Conservation (phyloP, 2,113 vertebrate species). For the Thalassarche chlororhynchos region DNA sequence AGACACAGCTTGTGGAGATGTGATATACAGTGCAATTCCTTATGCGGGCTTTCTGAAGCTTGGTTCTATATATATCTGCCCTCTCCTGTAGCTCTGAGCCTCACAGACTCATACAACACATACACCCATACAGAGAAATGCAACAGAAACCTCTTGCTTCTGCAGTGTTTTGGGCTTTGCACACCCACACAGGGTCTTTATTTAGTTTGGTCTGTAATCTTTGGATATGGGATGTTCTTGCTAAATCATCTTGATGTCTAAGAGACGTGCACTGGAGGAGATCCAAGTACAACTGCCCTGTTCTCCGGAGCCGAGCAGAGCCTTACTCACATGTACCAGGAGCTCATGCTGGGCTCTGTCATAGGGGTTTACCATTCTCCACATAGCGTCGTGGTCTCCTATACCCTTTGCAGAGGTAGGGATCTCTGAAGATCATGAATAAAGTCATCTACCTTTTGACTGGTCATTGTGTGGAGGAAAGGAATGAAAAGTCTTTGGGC, state of each 20-base stretch:
- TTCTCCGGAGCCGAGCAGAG: background rate
- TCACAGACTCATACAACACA: background rate
- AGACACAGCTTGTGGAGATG: background rate
- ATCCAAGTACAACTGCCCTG: background rate
- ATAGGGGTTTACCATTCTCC: background rate
- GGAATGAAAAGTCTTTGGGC: background rate
- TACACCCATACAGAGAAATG: background rate
- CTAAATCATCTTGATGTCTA: background rate
- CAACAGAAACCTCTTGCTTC: background rate
- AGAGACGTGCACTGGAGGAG: background rate
- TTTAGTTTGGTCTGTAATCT: slow-evolving; percentile 22
- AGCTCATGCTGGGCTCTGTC: background rate
- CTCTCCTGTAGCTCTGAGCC: background rate
- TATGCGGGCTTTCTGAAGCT: background rate
- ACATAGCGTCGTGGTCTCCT: background rate
- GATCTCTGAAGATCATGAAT: background rate
- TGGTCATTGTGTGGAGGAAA: background rate
- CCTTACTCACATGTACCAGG: background rate
- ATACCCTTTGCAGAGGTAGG: background rate
- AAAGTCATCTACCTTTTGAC: background rate
- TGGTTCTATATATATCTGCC: background rate
- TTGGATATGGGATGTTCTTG: background rate
- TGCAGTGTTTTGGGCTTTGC: background rate
- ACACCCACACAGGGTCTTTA: background rate
- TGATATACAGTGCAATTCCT: background rate